These are phyloP conservation scores for Danaus chrysippus DNA, from an alignment of 2,888 invertebrate genomes.

Conservation along the genomic window DNA sequence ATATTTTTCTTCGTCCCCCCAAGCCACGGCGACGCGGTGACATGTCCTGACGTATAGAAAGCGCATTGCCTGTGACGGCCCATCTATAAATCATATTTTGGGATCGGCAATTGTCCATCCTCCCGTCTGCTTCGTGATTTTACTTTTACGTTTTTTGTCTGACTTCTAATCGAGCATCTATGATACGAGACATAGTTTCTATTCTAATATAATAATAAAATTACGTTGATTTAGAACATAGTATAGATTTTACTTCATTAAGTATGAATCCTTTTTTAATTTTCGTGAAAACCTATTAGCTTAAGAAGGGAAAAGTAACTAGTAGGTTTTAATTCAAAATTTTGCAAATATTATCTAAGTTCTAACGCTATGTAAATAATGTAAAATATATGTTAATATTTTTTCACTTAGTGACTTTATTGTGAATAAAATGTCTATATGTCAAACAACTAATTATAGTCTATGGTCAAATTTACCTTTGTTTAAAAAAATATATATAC, in stretches of 20 bases:
- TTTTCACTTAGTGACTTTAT: too few relatives aligned
- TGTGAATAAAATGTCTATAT: too few relatives aligned
- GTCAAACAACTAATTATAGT: too few relatives aligned
- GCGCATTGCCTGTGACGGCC: conserved; percentile 72
- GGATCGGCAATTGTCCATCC: conserved; percentile 64
- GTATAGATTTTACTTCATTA: neutral
- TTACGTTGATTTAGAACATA: conserved; percentile 38
- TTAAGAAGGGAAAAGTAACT: too few relatives aligned
- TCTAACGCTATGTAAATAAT: too few relatives aligned
- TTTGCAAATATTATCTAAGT: too few relatives aligned
- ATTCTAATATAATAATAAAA: conserved; percentile 39
- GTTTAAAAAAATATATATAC: too few relatives aligned
- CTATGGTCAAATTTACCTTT: too few relatives aligned
- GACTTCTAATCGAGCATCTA: conserved; percentile 58
- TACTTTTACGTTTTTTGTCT: conserved; percentile 71
- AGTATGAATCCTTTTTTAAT: neutral
- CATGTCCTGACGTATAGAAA: conserved; percentile 68
- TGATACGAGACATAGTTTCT: conserved; percentile 65
- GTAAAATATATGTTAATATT: too few relatives aligned
- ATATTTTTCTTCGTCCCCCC: conserved; percentile 48
- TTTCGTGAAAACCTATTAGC: too few relatives aligned
- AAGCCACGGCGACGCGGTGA: conserved; percentile 36
- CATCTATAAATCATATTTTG: conserved; percentile 76
- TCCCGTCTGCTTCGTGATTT: conserved; percentile 58
- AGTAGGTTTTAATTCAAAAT: too few relatives aligned